Conservation (phyloP, 2,113 vertebrate genomes). For the Salvator merianae region DNA sequence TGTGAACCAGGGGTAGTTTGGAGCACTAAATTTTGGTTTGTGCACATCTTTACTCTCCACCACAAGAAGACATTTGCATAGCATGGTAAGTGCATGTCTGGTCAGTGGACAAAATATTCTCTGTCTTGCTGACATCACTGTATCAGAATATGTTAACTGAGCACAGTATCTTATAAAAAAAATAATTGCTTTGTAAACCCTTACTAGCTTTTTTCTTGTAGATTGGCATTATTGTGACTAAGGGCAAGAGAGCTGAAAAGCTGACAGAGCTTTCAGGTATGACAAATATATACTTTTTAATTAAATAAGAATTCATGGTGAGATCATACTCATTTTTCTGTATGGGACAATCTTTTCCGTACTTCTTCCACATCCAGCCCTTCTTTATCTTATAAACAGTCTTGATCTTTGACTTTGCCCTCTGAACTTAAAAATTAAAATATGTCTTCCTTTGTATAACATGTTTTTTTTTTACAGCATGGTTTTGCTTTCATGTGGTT, state of each 20-base stretch:
- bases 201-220: constrained; percentile 57
- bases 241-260: constrained; percentile 95
- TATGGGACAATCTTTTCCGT: fast-evolving
- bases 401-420: background rate
- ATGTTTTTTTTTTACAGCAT: too few relatives aligned
- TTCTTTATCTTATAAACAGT: background rate
- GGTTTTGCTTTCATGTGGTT: too few relatives aligned
- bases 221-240: constrained; percentile 94
- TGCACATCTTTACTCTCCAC: too few relatives aligned
- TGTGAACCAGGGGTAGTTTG: too few relatives aligned
- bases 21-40: too few relatives aligned
- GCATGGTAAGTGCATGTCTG: background rate
- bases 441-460: too few relatives aligned
- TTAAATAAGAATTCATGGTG: background rate
- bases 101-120: background rate
- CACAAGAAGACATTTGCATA: background rate
- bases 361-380: fast-evolving
- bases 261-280: constrained; percentile 95
- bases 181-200: background rate
- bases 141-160: background rate
- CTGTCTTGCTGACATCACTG: background rate
- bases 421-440: background rate
- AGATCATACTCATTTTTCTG: background rate
- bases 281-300: background rate
- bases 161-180: background rate